A percentile compares a stretch with the other conserved stretches of the same genome.
phyloP scores from a whole-genome alignment of 2,888 invertebrate genomes.

The Thymelicus lineola region DNA sequence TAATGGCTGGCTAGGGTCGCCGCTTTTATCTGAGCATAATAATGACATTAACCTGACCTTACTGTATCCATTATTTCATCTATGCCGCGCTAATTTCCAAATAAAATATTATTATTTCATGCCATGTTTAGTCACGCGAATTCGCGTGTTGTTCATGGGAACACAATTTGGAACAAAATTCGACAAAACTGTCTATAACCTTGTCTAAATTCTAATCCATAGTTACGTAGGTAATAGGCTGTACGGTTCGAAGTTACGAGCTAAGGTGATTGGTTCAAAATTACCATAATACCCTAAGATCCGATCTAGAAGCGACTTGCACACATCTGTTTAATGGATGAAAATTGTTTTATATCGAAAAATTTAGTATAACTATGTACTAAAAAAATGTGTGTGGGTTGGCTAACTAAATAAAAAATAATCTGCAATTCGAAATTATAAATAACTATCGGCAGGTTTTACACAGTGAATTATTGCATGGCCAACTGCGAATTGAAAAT shows the following conservation, averaged over 20 bases:
- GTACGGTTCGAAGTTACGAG: too few species aligned
- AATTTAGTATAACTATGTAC: too few species aligned
- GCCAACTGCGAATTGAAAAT: neutral
- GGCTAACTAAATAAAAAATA: neutral
- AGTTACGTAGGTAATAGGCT: neutral
- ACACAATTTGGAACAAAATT: neutral
- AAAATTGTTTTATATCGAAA: too few species aligned
- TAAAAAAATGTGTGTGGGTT: too few species aligned
- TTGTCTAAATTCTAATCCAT: neutral
- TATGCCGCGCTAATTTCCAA: slow-evolving; percentile 10
- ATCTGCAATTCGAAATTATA: neutral
- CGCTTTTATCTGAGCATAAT: too few species aligned
- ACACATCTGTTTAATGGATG: too few species aligned
- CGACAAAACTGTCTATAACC: neutral
- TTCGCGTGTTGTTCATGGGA: slow-evolving; percentile 11
- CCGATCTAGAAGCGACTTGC: too few species aligned
- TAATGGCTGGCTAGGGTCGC: too few species aligned
- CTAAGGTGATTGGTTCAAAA: too few species aligned
- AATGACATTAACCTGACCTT: too few species aligned
- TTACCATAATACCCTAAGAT: too few species aligned
- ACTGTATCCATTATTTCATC: neutral
- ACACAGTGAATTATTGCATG: neutral
- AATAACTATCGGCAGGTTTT: neutral
- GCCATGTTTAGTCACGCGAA: slow-evolving; percentile 18
- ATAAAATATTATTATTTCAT: slow-evolving; percentile 29